A percentile compares a stretch with the other conserved stretches of the same genome.
phyloP scores from a whole-genome alignment of 2,888 invertebrate genomes.

The Zelleria hepariella region DNA sequence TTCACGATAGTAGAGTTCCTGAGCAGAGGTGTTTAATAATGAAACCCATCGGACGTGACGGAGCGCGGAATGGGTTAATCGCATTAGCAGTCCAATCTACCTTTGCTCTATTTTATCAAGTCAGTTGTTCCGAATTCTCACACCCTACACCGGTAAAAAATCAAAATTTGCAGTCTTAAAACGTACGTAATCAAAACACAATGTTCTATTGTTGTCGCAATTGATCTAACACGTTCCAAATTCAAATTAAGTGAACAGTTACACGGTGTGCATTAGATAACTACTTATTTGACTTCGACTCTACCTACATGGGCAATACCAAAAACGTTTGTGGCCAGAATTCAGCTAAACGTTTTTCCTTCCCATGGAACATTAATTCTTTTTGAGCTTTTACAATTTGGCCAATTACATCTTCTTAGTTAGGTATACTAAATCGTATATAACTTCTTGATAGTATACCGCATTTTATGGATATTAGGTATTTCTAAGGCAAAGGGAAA shows the following conservation, averaged over 20 bases:
- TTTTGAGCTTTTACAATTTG: too few species aligned
- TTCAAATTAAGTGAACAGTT: constrained; percentile 28
- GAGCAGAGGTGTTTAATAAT: constrained; percentile 13
- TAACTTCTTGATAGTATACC: too few species aligned
- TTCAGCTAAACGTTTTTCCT: too few species aligned
- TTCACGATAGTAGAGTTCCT: constrained; percentile 15
- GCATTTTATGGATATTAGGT: too few species aligned
- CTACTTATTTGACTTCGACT: too few species aligned
- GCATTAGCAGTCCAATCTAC: constrained; percentile 12
- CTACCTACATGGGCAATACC: too few species aligned
- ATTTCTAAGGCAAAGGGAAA: too few species aligned
- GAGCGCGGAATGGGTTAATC: constrained; percentile 12
- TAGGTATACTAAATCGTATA: too few species aligned
- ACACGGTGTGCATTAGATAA: too few species aligned
- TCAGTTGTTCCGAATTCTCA: neutral
- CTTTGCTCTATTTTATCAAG: constrained; percentile 13
- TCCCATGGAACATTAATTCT: too few species aligned
- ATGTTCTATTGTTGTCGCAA: constrained; percentile 21
- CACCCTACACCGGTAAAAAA: neutral
- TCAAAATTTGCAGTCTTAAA: constrained; percentile 9
- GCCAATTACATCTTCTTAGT: too few species aligned
- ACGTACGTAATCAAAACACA: constrained; percentile 23
- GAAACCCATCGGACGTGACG: constrained; percentile 5
- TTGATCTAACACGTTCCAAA: constrained; percentile 1
- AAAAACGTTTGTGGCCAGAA: too few species aligned